Percentiles rank a stretch among this genome's conserved stretches.
phyloP scores from a whole-genome alignment of 2,888 invertebrate species.

The Exocentrus adspersus region DNA sequence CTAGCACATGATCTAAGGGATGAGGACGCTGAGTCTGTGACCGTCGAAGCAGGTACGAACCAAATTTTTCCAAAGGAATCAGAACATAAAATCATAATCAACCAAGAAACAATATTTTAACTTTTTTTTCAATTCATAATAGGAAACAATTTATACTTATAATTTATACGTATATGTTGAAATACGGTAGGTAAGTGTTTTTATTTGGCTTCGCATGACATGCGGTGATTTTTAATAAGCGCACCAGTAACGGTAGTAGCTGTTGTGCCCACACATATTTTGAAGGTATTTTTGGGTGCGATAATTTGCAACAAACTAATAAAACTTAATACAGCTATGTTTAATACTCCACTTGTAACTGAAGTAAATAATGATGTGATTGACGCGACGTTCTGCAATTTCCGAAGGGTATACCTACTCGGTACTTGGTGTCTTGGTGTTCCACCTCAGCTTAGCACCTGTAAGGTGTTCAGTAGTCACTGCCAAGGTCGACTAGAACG shows the following conservation, averaged over 20 bases:
- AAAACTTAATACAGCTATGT: background rate
- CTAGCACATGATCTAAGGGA: conserved; percentile 38
- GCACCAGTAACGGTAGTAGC: conserved; percentile 43
- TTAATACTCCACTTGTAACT: background rate
- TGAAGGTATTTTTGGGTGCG: conserved; percentile 11
- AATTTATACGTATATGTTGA: background rate
- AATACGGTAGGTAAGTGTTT: background rate
- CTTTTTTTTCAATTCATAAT: too few species aligned
- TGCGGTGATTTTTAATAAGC: conserved; percentile 42
- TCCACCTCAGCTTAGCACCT: conserved; percentile 8
- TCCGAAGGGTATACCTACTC: background rate
- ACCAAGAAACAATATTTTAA: too few species aligned
- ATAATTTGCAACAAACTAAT: background rate
- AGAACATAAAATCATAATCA: too few species aligned
- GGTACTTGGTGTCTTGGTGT: too few species aligned
- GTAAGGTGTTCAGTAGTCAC: conserved; percentile 42
- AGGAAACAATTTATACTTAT: too few species aligned
- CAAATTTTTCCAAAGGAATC: conserved; percentile 12
- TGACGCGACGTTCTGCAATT: background rate
- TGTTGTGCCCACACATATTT: conserved; percentile 16
- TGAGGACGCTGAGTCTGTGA: conserved; percentile 47
- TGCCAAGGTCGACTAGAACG: conserved; percentile 61
- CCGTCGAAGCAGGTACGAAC: conserved; percentile 53
- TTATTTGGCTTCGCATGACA: conserved; percentile 23
- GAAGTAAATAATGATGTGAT: background rate